Base-by-base conservation (phyloP, 2,113 vertebrate genomes). In the Silurus glanis region DNA sequence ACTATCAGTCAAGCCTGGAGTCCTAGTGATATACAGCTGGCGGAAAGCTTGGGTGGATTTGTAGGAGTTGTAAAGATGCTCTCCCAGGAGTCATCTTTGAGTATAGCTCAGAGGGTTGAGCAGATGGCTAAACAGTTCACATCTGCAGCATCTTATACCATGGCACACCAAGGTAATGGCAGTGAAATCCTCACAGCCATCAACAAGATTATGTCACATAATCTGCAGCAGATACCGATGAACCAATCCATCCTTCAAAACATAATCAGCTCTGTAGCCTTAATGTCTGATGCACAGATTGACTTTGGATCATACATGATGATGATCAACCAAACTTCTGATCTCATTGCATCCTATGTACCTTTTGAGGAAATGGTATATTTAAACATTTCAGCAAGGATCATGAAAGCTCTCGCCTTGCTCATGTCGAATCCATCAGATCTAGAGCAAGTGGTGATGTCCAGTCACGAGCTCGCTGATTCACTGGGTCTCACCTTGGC, bases 371-470 rank as follows among this genome's bases (percentile, higher is more conserved):
- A 87, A 81, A 47, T 82, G 9, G 64, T 75, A 51, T 90, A 86
- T 83, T 87, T 91, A 28, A 91, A 91, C 85, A 78, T 87, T 59
- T 89, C 90, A 69, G 58, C 80, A 74, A 84, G 89, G 79, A 89
- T 92, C 75, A 83, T 88, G 53, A 75, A 88, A 88, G 88, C 74
- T 3, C 88, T 91, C 61, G 56, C 79, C 16, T 16, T 78, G 67
- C 88, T 92, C 16, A 12, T 61, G 56, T 86, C 82, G n/a, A 23
- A 85, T 78, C 90, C 91, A 9, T 56, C 55, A 47, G 84, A 91
- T 72, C 47, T 87, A n/a, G 59, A 87, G 19, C 84, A 89, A 19
- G 53, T 90, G 37, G 6, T 83, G 51, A 45, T 62, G 45, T 85
- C 89, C 66, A 81, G 61, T 67, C 76, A 53, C 14, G 64, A 86